Percentiles rank a stretch among this genome's conserved stretches.
phyloP scores from a whole-genome alignment of 2,888 invertebrate genomes.

The Pyrrhosoma nymphula region DNA sequence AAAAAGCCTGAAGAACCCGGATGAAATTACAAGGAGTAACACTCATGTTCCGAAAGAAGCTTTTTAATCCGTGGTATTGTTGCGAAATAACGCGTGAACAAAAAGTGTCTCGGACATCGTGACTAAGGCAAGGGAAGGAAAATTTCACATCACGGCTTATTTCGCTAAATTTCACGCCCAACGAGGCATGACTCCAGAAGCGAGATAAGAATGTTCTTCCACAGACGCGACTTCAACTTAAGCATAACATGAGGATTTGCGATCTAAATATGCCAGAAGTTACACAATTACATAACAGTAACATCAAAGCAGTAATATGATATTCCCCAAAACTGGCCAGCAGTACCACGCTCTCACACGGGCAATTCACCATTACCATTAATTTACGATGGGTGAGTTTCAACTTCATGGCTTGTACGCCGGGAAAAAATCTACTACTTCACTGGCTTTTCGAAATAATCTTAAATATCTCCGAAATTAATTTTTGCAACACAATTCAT shows the following conservation, averaged over 20 bases:
- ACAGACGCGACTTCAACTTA: not conserved
- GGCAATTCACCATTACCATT: no score
- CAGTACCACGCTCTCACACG: no score
- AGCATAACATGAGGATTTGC: not conserved
- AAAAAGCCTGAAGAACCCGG: not conserved
- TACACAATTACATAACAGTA: no score
- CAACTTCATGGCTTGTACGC: no score
- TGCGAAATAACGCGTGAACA: not conserved
- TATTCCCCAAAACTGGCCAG: no score
- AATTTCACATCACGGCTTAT: not conserved
- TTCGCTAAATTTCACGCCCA: not conserved
- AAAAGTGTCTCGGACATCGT: not conserved
- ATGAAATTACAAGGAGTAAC: not conserved
- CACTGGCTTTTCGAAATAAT: no score
- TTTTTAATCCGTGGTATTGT: not conserved
- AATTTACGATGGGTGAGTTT: no score
- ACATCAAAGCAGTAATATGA: no score
- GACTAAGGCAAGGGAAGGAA: not conserved
- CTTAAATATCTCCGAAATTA: no score
- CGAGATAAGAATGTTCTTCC: not conserved
- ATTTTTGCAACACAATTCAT: no score
- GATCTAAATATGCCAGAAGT: no score
- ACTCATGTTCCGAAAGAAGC: not conserved
- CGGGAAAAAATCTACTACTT: no score
- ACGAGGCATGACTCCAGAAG: not conserved